Evolutionary conservation across 2,797 vertebrate species (phyloP).

Genomic region (Aldrovandia affinis): DNA sequence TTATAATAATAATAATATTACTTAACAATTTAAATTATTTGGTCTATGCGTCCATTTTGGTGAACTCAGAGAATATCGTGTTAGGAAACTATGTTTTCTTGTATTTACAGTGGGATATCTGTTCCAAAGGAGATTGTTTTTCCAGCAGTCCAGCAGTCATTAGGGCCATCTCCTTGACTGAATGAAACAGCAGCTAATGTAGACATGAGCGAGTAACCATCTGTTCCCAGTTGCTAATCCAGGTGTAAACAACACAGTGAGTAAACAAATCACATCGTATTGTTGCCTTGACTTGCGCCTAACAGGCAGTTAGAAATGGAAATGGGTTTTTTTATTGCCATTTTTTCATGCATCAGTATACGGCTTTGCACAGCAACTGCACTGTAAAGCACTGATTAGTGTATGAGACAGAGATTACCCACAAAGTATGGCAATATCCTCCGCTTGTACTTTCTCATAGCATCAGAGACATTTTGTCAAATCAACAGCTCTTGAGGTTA

Average conservation of each 20-base stretch:
- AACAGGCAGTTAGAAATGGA: neutral
- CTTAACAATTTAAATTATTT: neutral
- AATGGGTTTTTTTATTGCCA: neutral
- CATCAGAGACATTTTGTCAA: neutral
- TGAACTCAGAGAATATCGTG: neutral
- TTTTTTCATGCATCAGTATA: neutral
- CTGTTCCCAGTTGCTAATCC: neutral
- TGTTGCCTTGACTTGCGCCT: neutral
- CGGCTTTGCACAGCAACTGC: neutral
- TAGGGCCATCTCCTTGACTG: neutral
- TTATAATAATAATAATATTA: neutral
- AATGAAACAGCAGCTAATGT: neutral
- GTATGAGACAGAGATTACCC: neutral
- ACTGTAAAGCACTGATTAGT: neutral
- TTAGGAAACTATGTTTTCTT: neutral
- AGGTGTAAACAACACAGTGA: constrained; percentile 3
- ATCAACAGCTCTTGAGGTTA: neutral
- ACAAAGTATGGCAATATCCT: neutral
- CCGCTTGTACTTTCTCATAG: neutral
- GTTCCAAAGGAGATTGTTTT: neutral
- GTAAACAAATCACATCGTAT: neutral
- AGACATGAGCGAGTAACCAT: neutral
- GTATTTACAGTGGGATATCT: neutral
- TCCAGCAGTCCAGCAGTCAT: neutral
- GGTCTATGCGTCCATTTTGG: neutral